Evolutionary conservation across 1,140 invertebrate genomes (phyloP).

Genomic region (Calephelis virginiensis): DNA sequence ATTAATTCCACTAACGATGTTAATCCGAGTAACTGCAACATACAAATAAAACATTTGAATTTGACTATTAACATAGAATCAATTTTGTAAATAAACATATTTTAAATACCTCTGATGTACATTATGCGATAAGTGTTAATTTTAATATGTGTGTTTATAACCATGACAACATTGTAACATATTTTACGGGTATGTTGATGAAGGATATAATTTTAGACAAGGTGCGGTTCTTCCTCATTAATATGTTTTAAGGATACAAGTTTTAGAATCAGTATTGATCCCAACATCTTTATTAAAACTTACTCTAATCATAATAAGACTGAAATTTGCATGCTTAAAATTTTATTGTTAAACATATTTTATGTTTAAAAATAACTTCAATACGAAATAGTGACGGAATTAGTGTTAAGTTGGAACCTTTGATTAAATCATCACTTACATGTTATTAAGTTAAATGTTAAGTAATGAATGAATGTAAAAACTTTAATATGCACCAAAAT

Average conservation of each 20-base stretch:
- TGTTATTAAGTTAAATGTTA: neutral
- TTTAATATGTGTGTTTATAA: no score
- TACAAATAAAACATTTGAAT: neutral
- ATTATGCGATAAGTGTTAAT: no score
- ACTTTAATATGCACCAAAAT: no score
- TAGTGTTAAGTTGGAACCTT: neutral
- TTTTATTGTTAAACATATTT: neutral
- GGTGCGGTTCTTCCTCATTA: neutral
- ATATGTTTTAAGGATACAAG: neutral
- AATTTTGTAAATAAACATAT: no score
- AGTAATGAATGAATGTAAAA: neutral
- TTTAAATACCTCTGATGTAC: no score
- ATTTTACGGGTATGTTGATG: neutral
- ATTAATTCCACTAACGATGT: slow-evolving; percentile 1
- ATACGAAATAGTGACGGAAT: neutral
- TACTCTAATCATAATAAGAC: neutral
- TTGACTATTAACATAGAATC: no score
- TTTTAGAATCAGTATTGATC: neutral
- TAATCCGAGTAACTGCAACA: slow-evolving; percentile 2
- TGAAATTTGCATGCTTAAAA: neutral
- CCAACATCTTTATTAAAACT: neutral
- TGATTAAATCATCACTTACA: neutral
- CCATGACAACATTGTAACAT: neutral
- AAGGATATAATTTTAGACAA: neutral
- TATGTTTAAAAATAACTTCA: neutral